Percentiles rank a stretch among this genome's conserved stretches.
Conservation (phyloP, 2,113 vertebrate species). For the Nanorana parkeri region DNA sequence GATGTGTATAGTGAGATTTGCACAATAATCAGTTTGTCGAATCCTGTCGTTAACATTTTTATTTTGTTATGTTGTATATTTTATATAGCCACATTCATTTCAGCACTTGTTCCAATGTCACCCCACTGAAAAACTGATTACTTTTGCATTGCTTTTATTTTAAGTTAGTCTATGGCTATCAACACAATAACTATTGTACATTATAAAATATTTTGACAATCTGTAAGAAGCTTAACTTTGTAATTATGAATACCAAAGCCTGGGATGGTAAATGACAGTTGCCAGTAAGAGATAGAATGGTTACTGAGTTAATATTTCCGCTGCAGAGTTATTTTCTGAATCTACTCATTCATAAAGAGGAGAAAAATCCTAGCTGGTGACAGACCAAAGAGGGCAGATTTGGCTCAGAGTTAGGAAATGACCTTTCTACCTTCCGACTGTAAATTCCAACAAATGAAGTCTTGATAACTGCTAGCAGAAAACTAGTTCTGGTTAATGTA, state of each 20-base stretch:
- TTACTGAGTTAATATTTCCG: constrained; percentile 50
- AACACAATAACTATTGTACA: not conserved
- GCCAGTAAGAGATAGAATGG: constrained; percentile 25
- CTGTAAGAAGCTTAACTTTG: not conserved
- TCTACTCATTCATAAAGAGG: constrained; percentile 59
- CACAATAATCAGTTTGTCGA: too few species aligned
- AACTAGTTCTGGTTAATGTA: too few species aligned
- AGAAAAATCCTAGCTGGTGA: constrained; percentile 59
- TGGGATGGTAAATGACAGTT: not conserved
- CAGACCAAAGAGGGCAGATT: constrained; percentile 55
- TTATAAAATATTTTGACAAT: not conserved
- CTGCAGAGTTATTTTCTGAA: constrained; percentile 60
- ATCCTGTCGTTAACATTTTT: too few species aligned
- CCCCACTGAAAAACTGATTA: not conserved
- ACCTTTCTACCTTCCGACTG: constrained; percentile 52
- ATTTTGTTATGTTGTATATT: too few species aligned
- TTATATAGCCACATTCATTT: too few species aligned
- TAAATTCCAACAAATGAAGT: constrained; percentile 26
- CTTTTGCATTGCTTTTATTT: not conserved
- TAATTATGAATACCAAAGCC: not conserved
- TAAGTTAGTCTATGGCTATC: not conserved
- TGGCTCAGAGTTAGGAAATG: constrained; percentile 37
- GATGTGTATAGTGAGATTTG: too few species aligned
- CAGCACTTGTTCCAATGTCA: too few species aligned
- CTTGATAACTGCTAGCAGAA: not conserved